Conservation (phyloP, 2,888 invertebrate species). For the Morpho achilles region DNA sequence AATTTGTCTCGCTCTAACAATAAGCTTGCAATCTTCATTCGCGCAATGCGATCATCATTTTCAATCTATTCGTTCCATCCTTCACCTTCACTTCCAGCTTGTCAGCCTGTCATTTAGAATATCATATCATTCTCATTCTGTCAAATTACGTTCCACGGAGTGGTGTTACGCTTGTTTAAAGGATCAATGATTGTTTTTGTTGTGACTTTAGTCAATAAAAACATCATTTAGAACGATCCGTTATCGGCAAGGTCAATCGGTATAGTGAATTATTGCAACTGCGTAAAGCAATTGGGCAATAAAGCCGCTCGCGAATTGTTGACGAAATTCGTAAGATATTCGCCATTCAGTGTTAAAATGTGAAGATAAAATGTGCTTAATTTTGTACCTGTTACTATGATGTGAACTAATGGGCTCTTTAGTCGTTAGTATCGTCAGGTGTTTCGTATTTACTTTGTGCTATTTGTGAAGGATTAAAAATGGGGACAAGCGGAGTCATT, state of each 20-base stretch:
- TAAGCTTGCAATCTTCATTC: neutral
- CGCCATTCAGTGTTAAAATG: conserved; percentile 19
- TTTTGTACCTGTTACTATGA: conserved; percentile 37
- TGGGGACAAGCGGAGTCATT: conserved; percentile 78
- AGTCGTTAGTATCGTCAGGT: conserved; percentile 35
- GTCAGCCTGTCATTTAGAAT: conserved; percentile 5
- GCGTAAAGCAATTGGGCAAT: conserved; percentile 34
- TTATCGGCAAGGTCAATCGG: conserved; percentile 31
- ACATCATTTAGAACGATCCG: conserved; percentile 32
- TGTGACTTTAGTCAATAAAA: conserved; percentile 48
- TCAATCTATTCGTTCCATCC: neutral
- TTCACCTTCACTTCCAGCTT: conserved; percentile 7
- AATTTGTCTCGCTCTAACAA: neutral
- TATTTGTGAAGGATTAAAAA: conserved; percentile 30
- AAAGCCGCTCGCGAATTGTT: conserved; percentile 22
- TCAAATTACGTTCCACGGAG: conserved; percentile 42
- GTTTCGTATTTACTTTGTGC: conserved; percentile 45
- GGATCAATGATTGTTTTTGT: conserved; percentile 69
- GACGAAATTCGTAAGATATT: conserved; percentile 38
- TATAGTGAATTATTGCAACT: conserved; percentile 41
- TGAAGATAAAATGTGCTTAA: conserved; percentile 28
- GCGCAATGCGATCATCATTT: neutral
- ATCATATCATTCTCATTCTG: conserved; percentile 41
- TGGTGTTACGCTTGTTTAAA: conserved; percentile 37
- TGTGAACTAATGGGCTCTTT: conserved; percentile 50